These are phyloP conservation scores for Frieseomelitta varia DNA, from an alignment of 1,140 invertebrate species.

Conservation along the genomic window DNA sequence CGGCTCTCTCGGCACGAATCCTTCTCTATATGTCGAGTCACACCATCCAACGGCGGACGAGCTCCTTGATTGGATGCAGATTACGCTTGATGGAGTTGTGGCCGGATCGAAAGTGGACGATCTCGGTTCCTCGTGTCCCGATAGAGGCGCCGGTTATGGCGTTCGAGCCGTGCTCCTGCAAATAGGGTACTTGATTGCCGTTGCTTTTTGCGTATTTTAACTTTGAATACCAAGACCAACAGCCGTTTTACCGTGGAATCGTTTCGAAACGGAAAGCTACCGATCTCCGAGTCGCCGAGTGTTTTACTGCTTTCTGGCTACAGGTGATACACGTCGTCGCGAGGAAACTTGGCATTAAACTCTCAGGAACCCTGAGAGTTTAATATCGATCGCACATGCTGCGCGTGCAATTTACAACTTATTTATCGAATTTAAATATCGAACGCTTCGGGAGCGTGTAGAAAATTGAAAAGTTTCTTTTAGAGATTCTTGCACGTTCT, in stretches of 20 bases:
- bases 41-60: neutral
- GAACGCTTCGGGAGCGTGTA: no score
- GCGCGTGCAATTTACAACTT: neutral
- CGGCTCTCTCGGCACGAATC: conserved; percentile 42
- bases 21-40: conserved; percentile 37
- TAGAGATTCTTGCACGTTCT: no score
- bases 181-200: conserved; percentile 2
- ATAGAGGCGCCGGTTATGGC: conserved; percentile 37
- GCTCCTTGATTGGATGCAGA: conserved; percentile 49
- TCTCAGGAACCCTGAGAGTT: neutral
- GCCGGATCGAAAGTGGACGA: conserved; percentile 20
- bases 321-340: neutral
- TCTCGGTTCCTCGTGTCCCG: neutral
- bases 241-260: neutral
- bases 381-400: neutral
- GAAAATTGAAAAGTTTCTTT: no score
- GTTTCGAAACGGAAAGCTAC: neutral
- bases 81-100: conserved; percentile 42
- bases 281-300: neutral
- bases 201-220: neutral
- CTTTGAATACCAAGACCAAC: neutral
- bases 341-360: neutral
- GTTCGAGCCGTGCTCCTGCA: conserved; percentile 3
- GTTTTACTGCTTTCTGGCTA: neutral
- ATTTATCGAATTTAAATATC: no score